Evolutionary conservation across 37 sponge, comb jelly and placozoan genomes (phyloP), one percentile per base, ranked within the genome.

Genomic region (Hormiphora californensis): DNA sequence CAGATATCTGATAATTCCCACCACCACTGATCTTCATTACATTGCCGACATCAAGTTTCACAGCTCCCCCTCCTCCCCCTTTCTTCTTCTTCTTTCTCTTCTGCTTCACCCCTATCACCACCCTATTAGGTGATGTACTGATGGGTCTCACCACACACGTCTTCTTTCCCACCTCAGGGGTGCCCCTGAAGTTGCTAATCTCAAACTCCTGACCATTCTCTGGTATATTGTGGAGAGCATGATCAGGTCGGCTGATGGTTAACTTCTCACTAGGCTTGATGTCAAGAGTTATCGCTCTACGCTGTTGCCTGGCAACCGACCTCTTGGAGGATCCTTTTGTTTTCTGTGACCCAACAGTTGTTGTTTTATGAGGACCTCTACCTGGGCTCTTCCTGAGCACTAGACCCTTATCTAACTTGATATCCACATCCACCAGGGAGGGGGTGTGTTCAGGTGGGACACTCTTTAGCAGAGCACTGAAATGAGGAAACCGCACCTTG

Each of bases 101-200:
- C n/a, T n/a, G n/a, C n/a, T n/a, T n/a, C n/a, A n/a, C n/a, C n/a
- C n/a, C n/a, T n/a, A n/a, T n/a, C n/a, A n/a, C n/a, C n/a, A n/a
- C n/a, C n/a, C n/a, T n/a, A n/a, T n/a, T n/a, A n/a, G n/a, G n/a
- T n/a, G n/a, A n/a, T n/a, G n/a, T n/a, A n/a, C n/a, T n/a, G n/a
- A n/a, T n/a, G n/a, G 61, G 61, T 57, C 61, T 57, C 9, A 57
- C 61, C 27, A 57, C 61, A 15, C 61, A 57, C n/a, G 61, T 57
- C 61, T 15, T 57, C 23, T 15, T 57, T 30, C 27, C 61, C 3
- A 4, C 9, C 23, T 23, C 5, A 19, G 61, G 61, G 27, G 61
- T 28, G 61, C 61, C 27, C 30, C n/a, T 23, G 23, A 57, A 28
- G 61, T 57, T 57, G 61, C 30, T 57, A 30, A 57, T 12, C 61